phyloP scores from a whole-genome alignment of 2,888 invertebrate species.

The Sesia bembeciformis region DNA sequence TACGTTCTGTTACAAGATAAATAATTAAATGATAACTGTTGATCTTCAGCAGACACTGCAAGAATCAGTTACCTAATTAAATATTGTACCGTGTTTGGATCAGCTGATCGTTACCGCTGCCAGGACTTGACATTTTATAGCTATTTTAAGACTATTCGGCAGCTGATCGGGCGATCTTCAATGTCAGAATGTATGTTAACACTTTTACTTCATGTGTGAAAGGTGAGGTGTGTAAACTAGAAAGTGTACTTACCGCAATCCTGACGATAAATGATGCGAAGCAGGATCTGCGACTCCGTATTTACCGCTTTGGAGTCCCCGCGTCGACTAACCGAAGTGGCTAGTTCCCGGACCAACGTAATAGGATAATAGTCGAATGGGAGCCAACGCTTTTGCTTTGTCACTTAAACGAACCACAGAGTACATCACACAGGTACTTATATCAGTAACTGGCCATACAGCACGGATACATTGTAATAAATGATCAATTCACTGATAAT shows the following conservation, averaged over 20 bases:
- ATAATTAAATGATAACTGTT: conserved; percentile 1
- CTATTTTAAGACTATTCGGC: conserved; percentile 69
- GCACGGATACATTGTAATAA: conserved; percentile 47
- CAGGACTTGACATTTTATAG: conserved; percentile 67
- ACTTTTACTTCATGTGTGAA: conserved; percentile 2
- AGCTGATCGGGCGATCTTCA: conserved; percentile 63
- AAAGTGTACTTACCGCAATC: conserved; percentile 60
- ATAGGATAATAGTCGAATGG: conserved; percentile 68
- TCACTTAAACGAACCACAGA: conserved; percentile 63
- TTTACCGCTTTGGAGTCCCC: conserved; percentile 70
- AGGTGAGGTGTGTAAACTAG: background rate
- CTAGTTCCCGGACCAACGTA: conserved; percentile 63
- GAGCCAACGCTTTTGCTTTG: conserved; percentile 62
- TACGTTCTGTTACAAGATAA: background rate
- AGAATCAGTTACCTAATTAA: conserved; percentile 49
- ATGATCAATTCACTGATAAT: conserved; percentile 35
- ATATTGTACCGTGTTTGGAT: conserved; percentile 57
- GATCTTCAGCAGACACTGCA: conserved; percentile 20
- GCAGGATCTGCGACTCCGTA: conserved; percentile 69
- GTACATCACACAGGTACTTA: conserved; percentile 47
- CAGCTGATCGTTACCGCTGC: conserved; percentile 67
- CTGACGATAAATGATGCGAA: conserved; percentile 69
- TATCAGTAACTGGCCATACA: conserved; percentile 46
- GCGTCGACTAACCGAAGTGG: conserved; percentile 62
- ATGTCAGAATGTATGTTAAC: conserved; percentile 38